Base-by-base conservation (phyloP, 2,113 vertebrate species). In the Tupaia tana region DNA sequence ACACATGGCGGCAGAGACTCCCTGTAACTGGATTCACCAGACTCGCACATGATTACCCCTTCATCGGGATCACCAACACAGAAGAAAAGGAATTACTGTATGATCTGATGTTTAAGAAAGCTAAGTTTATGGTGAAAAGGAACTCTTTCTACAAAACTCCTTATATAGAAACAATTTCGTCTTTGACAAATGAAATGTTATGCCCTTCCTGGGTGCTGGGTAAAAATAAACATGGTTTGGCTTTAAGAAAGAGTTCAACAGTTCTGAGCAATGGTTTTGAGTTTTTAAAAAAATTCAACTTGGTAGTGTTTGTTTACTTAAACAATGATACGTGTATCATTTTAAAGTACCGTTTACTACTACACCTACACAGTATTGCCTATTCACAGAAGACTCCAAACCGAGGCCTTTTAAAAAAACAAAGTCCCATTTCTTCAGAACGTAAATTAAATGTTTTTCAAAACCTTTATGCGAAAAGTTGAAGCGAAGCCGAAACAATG, bases 251-350 rank as follows among this genome's bases (percentile, higher is more conserved):
- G 58, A 88, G 58, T 82, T 94, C 74, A 92, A 4, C 10, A 2
- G 27, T 10, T 61, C 20, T 94, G 75, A 59, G 71, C 15, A 34
- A 19, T 25, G 67, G 58, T n/a, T 87, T 14, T 86, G 52, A 67
- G 66, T 61, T 92, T 71, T 92, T 74, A 93, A 80, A 43, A 43
- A 43, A 94, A 92, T 31, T 43, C 31, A 86, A 43, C 58, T 54
- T 8, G 19, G 13, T 4, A 58, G 71, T 1, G 66, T 24, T 0
- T 56, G 43, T 58, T 91, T 63, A 88, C 18, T 89, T 54, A 34
- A 82, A 73, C 25, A 63, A 86, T 16, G 13, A 19, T 22, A n/a
- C 1, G 58, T n/a, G 34, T 64, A 66, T 56, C 63, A 54, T 82
- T 71, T 94, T 54, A 56, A 89, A 80, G n/a, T 31, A 54, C 8